These are phyloP conservation scores for Sweltsa coloradensis DNA, from an alignment of 1,140 invertebrate species.

Conservation along the genomic window DNA sequence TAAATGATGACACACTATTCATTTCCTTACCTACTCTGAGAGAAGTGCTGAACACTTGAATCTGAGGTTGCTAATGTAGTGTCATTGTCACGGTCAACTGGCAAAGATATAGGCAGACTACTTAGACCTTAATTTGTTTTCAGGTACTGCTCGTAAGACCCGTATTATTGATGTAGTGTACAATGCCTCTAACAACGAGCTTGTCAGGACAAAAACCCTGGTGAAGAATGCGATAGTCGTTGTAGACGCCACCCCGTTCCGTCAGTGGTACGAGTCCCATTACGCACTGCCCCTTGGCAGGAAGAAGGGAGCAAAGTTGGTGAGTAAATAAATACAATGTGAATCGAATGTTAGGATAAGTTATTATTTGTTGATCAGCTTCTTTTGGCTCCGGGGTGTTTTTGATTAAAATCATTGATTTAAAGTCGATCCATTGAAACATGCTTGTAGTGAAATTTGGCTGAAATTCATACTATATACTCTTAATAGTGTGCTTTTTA, in stretches of 20 bases:
- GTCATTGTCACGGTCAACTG: no score
- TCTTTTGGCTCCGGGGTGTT: background rate
- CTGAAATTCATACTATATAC: no score
- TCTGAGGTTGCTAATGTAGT: background rate
- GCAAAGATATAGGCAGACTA: background rate
- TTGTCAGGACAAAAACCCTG: constrained; percentile 97
- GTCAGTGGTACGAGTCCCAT: constrained; percentile 97
- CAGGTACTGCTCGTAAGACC: constrained; percentile 77
- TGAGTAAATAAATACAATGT: constrained; percentile 46
- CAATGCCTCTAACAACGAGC: constrained; percentile 97
- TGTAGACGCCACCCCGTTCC: constrained; percentile 96
- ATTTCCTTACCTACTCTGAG: constrained; percentile 14
- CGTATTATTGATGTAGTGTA: constrained; percentile 99
- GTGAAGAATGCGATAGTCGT: constrained; percentile 97
- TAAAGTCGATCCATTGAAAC: no score
- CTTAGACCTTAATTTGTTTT: constrained; percentile 16
- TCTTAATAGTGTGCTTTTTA: no score
- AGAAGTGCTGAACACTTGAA: background rate
- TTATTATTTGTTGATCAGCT: background rate
- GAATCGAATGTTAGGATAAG: background rate
- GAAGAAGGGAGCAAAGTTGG: constrained; percentile 92
- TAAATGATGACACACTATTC: constrained; percentile 12
- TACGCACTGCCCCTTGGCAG: constrained; percentile 89
- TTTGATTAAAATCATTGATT: no score
- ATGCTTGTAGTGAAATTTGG: no score